Evolutionary conservation across 1,140 invertebrate genomes (phyloP), one percentile per base, ranked within the genome.

Genomic region (Zeugodacus cucurbitae): DNA sequence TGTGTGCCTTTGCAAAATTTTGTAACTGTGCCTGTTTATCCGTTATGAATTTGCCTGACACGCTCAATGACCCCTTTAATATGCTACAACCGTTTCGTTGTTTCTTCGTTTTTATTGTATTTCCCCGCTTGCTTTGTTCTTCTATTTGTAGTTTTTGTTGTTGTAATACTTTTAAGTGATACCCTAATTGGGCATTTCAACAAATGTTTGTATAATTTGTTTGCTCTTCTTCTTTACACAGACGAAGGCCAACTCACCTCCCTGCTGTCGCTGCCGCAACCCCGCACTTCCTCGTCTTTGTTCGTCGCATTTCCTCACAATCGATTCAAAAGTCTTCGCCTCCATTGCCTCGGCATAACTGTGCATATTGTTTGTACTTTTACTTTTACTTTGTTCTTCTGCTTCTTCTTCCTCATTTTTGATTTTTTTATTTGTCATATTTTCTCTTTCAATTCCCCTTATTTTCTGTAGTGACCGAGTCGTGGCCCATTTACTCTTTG

Each of bases 111-210:
- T 44, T 7, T 37, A 41, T 78, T 78, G 32, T 2, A 26, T 82
- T 54, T 54, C 11, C 3, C 14, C 14, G 14, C 17, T 20, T 20
- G 3, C 48, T 48, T 82, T 48, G 37, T 3, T 5, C 29, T 82
- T 11, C 26, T 44, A 10, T 78, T 82, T 82, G 14, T 70, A 17
- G 6, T 62, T 82, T 10, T 48, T 26, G 26, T 82, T 62, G n/a
- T 82, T 82, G 48, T 54, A 82, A 82, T 82, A 29, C n/a, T 82
- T 82, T 82, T 82, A 82, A 82, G 74, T 48, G 74, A 82, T 82
- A 82, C n/a, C 74, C 74, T 82, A 82, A 82, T 82, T 82, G 74
- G 74, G 74, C 74, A 82, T 82, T 48, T 82, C 74, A 82, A 48
- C 74, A 82, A 82, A 82, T 44, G 74, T 82, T 82, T 82, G 74